Evolutionary conservation across 2,113 vertebrate genomes (phyloP), one percentile per base, ranked within the genome.

Genomic region (Ia io): DNA sequence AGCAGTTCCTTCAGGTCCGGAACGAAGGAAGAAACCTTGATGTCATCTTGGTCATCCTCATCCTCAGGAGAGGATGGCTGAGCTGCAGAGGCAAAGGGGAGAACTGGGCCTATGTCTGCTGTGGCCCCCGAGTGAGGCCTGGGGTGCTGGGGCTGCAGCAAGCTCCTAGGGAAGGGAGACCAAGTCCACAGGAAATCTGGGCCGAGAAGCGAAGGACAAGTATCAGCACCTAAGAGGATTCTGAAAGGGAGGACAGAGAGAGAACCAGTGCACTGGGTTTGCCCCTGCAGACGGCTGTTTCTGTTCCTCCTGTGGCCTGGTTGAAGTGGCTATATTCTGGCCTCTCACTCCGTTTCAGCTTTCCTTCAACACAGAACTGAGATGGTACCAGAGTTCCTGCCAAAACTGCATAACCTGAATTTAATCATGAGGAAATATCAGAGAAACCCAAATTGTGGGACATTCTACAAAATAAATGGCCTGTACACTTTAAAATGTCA

Each of bases 1-100:
- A 99, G 98, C 20, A 99, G 98, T 94, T 99, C 99, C 95, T 98
- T 99, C 69, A 99, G 98, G 97, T 99, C 99, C 49, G 97, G 88
- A 13, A 99, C 98, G 95, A 99, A 99, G 80, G 98, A 97, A 74
- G 99, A 99, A 83, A 99, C 99, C 93, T 98, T 99, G 95, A 99
- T 98, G 98, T 99, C 99, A 1, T 98, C 98, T 84, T 99, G 98
- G 65, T 96, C 95, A 65, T 98, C 98, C 35, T 97, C 98, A 0
- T 93, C 98, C 92, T 98, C 98, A 69, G 96, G 94, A 80, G 96
- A 97, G 91, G 96, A 96, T 23, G 98, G 96, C 80, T 98, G 98
- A 97, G 98, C 99, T 99, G 98, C 97, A 98, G 97, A 98, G 30
- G 97, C 67, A 98, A 98, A 97, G 97, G 0, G 63, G 61, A 97